These are phyloP conservation scores for Oreochromis mossambicus DNA, from an alignment of 2,797 vertebrate species.

Conservation along the genomic window DNA sequence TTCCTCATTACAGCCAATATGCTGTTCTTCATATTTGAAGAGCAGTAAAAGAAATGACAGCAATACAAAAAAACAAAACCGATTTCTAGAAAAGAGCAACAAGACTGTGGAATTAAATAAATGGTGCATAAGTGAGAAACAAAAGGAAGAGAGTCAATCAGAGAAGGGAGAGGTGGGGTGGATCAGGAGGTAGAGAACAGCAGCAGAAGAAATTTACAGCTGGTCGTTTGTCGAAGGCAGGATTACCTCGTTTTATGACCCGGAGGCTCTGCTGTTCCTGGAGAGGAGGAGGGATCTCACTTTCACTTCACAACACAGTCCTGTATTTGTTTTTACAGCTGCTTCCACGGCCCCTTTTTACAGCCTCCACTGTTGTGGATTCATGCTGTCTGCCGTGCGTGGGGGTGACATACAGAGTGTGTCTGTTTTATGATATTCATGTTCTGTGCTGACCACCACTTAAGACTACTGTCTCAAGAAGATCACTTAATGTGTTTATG, in stretches of 20 bases:
- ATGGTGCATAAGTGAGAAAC: neutral
- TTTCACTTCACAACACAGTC: neutral
- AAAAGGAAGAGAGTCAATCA: neutral
- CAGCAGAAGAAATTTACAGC: slow-evolving; percentile 1
- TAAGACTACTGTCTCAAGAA: neutral
- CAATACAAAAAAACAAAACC: neutral
- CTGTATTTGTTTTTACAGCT: slow-evolving; percentile 45
- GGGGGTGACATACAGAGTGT: neutral
- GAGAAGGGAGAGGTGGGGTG: neutral
- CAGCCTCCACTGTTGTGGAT: neutral
- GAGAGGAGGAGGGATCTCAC: neutral
- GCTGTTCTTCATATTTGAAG: neutral
- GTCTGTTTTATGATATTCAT: neutral
- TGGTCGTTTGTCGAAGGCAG: neutral
- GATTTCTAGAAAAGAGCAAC: neutral
- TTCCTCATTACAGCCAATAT: neutral
- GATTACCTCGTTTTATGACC: slow-evolving; percentile 19
- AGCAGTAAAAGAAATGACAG: neutral
- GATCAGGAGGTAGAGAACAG: neutral
- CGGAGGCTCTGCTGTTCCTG: neutral
- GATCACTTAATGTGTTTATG: neutral
- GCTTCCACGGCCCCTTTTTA: neutral
- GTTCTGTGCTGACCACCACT: neutral
- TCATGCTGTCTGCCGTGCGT: neutral
- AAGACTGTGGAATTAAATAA: neutral